Evolutionary conservation across 2,113 vertebrate species (phyloP), one percentile per base, ranked within the genome.

Genomic region (Hassar affinis): DNA sequence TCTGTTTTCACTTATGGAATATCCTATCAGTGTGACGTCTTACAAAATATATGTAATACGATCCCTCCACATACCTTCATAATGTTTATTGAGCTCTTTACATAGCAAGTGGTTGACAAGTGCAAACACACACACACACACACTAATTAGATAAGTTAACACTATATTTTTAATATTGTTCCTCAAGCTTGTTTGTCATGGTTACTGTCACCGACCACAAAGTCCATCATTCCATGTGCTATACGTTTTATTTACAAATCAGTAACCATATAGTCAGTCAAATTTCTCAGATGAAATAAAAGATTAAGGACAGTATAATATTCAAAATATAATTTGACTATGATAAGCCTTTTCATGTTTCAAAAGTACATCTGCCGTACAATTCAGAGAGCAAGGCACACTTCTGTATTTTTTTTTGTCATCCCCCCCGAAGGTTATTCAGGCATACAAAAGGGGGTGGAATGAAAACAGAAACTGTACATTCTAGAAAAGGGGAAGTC

Each of bases 401-500:
- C 79, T 85, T 87, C 84, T 87, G 76, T 87, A 84, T 84, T 84
- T 76, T 49, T 52, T 85, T 85, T 82, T 66, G 8, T 61, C 3
- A 51, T 12, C 4, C 1, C 9, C 20, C 68, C 35, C 47, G 8
- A 25, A 2, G 54, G 80, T 83, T 85, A 80, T 85, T 62, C 68
- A 85, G 79, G 77, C 80, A 68, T 85, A 59, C 27, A 79, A 83
- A 18, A 33, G 81, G n/a, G 56, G 80, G 47, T 54, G 35, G 45
- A 85, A 82, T 74, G 33, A 85, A 86, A 87, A 86, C 88, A 87
- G 81, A 84, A 88, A 85, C 35, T 68, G 78, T 81, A 85, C 80
- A 86, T 79, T 64, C 59, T 78, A 51, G 25, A 87, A 87, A 87
- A 87, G 52, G 84, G 83, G 89, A 90, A 88, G 82, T 86, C 59